Conservation (phyloP, 2,113 vertebrate genomes). For the Pyxicephalus adspersus region DNA sequence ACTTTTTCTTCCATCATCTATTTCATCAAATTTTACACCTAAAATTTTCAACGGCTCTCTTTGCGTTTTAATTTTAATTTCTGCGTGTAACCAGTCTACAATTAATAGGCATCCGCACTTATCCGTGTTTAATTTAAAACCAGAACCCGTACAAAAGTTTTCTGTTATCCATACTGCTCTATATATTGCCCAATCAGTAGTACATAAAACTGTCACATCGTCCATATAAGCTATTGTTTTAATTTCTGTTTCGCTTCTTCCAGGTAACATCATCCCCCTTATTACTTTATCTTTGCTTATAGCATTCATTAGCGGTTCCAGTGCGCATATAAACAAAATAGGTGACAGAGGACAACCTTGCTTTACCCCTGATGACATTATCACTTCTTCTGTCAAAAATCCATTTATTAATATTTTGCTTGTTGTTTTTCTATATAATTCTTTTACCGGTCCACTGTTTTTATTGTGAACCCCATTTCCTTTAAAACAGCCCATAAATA, state of each 20-base stretch:
- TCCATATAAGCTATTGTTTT: neutral
- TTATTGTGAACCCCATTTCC: too few relatives aligned
- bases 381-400: neutral
- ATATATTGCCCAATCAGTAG: too few relatives aligned
- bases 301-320: neutral
- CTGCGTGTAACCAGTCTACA: neutral
- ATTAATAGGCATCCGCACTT: neutral
- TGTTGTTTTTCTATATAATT: too few relatives aligned
- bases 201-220: neutral
- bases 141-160: neutral
- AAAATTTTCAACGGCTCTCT: neutral
- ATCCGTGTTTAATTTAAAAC: neutral
- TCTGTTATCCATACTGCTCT: too few relatives aligned
- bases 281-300: neutral
- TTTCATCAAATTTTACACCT: neutral
- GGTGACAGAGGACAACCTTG: conserved; percentile 18
- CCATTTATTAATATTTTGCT: neutral
- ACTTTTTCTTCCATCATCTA: neutral
- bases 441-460: too few relatives aligned
- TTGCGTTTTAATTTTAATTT: too few relatives aligned
- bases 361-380: neutral
- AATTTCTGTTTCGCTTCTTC: neutral
- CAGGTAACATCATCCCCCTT: neutral
- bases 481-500: too few relatives aligned
- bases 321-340: neutral